These are phyloP conservation scores for Tolmerus cingulatus DNA, from an alignment of 2,888 invertebrate genomes.

Conservation along the genomic window DNA sequence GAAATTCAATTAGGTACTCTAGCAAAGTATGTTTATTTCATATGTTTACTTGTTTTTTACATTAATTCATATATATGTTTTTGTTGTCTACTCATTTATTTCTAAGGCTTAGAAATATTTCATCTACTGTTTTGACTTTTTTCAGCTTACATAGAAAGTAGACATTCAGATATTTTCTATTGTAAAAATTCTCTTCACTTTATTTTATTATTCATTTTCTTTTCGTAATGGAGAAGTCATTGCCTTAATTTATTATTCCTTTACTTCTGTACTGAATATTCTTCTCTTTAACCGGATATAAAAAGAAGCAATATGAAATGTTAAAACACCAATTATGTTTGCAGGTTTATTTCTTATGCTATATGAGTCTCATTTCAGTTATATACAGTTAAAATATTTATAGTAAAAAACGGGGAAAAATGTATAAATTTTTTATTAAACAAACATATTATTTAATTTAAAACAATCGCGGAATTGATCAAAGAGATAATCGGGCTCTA, in stretches of 20 bases:
- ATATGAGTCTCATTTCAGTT: background rate
- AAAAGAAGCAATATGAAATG: background rate
- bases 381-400: background rate
- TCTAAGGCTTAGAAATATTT: background rate
- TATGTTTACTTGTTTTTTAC: background rate
- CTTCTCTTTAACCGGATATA: background rate
- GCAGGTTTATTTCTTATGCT: background rate
- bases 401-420: background rate
- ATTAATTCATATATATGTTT: background rate
- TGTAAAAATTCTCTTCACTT: background rate
- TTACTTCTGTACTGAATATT: background rate
- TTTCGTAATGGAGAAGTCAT: background rate
- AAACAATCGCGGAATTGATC: slow-evolving; percentile 42
- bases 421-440: background rate
- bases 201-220: background rate
- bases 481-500: slow-evolving; percentile 62
- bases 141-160: background rate
- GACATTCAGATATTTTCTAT: background rate
- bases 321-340: slow-evolving; percentile 1
- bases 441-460: background rate
- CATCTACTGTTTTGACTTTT: background rate
- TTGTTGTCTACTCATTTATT: background rate
- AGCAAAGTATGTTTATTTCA: slow-evolving; percentile 9
- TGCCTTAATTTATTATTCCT: background rate
- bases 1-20: slow-evolving; percentile 25